These are phyloP conservation scores for Drosophila subpulchrella DNA, from an alignment of 1,140 invertebrate species.

Conservation along the genomic window DNA sequence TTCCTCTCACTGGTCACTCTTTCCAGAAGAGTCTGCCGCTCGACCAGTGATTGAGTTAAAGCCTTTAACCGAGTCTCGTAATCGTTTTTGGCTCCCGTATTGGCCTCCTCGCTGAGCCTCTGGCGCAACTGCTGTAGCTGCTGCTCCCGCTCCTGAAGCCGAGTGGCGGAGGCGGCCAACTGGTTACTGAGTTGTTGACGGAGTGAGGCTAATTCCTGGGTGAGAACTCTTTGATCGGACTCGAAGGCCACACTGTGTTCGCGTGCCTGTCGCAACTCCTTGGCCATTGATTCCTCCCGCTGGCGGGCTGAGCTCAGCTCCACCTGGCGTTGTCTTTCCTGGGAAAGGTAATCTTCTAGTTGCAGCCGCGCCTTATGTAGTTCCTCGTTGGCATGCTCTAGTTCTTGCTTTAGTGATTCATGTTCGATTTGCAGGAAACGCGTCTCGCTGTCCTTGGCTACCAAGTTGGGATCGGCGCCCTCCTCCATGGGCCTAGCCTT, in stretches of 20 bases:
- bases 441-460: conserved; percentile 53
- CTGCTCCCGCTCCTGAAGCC: conserved; percentile 75
- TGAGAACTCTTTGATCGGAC: conserved; percentile 69
- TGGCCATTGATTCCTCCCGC: conserved; percentile 53
- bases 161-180: conserved; percentile 69
- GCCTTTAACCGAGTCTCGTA: conserved; percentile 89
- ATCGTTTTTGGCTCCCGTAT: conserved; percentile 84
- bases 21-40: conserved; percentile 92
- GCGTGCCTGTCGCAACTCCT: conserved; percentile 59
- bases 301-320: conserved; percentile 45
- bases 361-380: conserved; percentile 50
- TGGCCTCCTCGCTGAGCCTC: conserved; percentile 45
- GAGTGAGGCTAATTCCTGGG: conserved; percentile 74
- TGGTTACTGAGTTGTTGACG: conserved; percentile 82
- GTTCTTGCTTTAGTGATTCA: conserved; percentile 64
- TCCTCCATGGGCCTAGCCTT: conserved; percentile 69
- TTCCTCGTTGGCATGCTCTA: conserved; percentile 61
- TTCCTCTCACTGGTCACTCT: conserved; percentile 91
- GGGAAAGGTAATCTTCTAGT: conserved; percentile 54
- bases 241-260: conserved; percentile 54
- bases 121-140: conserved; percentile 67
- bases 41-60: conserved; percentile 91
- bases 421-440: conserved; percentile 72
- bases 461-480: conserved; percentile 1
- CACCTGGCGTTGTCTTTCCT: conserved; percentile 54